Base-by-base conservation (phyloP, 2,113 vertebrate genomes). In the Leptodactylus fuscus region DNA sequence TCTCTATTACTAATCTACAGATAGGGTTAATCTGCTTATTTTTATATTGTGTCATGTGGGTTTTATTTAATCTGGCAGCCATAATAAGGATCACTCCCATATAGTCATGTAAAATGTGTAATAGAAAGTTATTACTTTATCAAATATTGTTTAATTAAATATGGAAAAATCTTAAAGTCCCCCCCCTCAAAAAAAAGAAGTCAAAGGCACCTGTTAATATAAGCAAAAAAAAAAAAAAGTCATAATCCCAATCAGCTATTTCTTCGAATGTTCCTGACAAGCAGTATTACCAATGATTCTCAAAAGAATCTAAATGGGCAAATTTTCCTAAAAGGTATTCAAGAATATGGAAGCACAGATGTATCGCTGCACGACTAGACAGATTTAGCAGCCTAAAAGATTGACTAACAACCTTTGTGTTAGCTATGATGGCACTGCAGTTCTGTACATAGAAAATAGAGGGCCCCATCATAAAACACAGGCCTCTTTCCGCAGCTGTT, bases 1-100 rank as follows among this genome's bases (percentile, higher is more conserved):
- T 91, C 90, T 75, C 76, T 77, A 86, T 85, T 73, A 76, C 29
- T 65, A 86, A 73, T 92, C 91, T 90, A 89, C 90, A 94, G 92
- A 91, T 89, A 92, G 91, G 90, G 77, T 62, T 86, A 86, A 86
- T 79, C 84, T 58, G 44, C 83, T 85, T 85, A 86, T 71, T 73
- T 86, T 86, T 73, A 81, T 73, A 81, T 60, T 55, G 65, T 46
- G 36, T 46, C 70, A 60, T 81, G 36, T 60, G 24, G 34, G 18
- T 55, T 83, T 73, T 55, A 71, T 71, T 41, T 62, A 41, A 60
- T 80, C 77, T 80, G 55, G n/a, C 77, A 24, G 22, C 36, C 53
- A 16, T 80, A 62, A 53, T 41, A 41, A 80, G 55, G 22, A 80
- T 62, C 77, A 44, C 27, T 60, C 53, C 7, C 38, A 79, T 24